Conservation (phyloP, 2,113 vertebrate genomes). For the Plecturocebus donacophilus region DNA sequence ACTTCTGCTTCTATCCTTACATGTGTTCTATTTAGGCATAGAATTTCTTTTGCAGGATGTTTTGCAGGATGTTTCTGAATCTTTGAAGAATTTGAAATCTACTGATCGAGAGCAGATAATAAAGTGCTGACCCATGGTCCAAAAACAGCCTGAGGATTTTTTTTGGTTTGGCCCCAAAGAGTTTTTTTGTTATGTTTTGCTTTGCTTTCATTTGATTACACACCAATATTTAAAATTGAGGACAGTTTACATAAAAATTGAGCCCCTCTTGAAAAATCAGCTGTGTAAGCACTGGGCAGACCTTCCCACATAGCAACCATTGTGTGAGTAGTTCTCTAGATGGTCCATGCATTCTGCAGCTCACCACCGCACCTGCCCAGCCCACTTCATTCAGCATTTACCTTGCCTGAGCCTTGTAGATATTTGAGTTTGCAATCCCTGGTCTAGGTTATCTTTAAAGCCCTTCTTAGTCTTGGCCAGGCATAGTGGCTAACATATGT, state of each 20-base stretch:
- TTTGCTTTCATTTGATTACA: constrained; percentile 32
- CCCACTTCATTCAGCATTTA: neutral
- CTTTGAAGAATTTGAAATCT: constrained; percentile 19
- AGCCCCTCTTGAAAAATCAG: neutral
- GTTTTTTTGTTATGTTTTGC: neutral
- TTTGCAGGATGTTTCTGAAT: neutral
- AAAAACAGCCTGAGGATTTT: neutral
- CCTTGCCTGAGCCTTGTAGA: neutral
- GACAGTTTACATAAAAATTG: neutral
- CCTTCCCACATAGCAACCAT: neutral
- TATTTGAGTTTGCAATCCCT: neutral
- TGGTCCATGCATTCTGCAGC: neutral
- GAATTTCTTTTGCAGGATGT: neutral
- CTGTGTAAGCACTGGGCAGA: neutral
- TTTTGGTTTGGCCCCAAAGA: neutral
- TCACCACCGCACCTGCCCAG: neutral
- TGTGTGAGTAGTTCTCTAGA: no score
- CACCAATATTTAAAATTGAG: neutral
- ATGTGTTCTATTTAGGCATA: neutral
- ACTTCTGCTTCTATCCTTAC: neutral
- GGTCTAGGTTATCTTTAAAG: neutral
- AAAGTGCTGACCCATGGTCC: neutral
- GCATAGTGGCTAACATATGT: no score
- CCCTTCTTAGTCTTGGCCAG: neutral
- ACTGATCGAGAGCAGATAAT: neutral